A percentile compares a stretch with the other conserved stretches of the same genome.
phyloP scores from a whole-genome alignment of 2,113 vertebrate genomes.

The Lota lota region DNA sequence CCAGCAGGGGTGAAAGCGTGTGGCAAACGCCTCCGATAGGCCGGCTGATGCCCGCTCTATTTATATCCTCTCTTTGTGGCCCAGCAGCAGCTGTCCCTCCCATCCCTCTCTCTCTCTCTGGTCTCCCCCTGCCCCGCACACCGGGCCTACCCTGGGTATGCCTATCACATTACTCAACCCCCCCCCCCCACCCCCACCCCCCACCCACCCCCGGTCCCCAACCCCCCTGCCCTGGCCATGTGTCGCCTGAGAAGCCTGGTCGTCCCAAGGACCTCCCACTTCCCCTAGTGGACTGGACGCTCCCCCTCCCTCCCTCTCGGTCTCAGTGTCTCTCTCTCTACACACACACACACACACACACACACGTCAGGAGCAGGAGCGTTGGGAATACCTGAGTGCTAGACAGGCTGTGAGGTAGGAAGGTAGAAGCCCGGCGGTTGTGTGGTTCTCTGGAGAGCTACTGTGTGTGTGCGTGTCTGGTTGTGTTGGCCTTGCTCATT shows the following conservation, averaged over 20 bases:
- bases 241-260: neutral
- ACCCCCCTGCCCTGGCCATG: neutral
- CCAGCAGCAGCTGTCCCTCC: constrained; percentile 78
- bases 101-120: constrained; percentile 13
- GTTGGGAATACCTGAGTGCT: too few relatives aligned
- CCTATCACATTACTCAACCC: constrained; percentile 54
- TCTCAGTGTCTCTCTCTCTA: too few relatives aligned
- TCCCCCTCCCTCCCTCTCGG: too few relatives aligned
- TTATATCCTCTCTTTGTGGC: constrained; percentile 66
- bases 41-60: constrained; percentile 66
- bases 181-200: constrained; percentile 5
- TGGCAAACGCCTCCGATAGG: constrained; percentile 22
- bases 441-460: too few relatives aligned
- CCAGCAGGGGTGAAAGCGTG: constrained; percentile 35
- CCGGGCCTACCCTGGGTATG: constrained; percentile 37
- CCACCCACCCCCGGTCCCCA: constrained; percentile 18
- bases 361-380: too few relatives aligned
- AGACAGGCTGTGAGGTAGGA: too few relatives aligned
- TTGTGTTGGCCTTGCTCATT: too few relatives aligned
- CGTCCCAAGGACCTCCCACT: neutral
- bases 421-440: too few relatives aligned
- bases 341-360: too few relatives aligned
- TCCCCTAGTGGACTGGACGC: too few relatives aligned
- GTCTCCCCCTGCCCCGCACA: constrained; percentile 23
- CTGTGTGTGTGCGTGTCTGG: constrained; percentile 36